These are phyloP conservation scores for Ceratosolen fusciceps DNA, from an alignment of 1,140 invertebrate species.

Conservation along the genomic window DNA sequence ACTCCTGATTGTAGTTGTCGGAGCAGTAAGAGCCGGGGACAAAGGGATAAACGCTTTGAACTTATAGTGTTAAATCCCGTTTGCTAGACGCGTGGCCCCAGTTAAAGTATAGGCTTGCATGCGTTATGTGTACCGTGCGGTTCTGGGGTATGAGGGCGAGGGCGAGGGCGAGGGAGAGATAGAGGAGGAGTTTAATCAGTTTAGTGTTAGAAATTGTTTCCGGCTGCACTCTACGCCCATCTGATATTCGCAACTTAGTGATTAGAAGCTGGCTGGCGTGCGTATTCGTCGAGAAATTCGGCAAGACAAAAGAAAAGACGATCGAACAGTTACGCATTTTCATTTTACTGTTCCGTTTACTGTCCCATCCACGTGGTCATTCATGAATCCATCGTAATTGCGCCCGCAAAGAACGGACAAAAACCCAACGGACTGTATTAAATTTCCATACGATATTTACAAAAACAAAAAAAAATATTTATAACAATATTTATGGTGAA, in stretches of 20 bases:
- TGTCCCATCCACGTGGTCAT: too few relatives aligned
- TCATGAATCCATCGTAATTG: too few relatives aligned
- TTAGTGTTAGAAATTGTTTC: conserved; percentile 27
- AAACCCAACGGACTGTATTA: too few relatives aligned
- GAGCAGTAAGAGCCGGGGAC: neutral
- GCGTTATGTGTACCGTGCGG: neutral
- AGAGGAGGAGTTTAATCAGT: conserved; percentile 49
- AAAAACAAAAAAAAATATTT: too few relatives aligned
- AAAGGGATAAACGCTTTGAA: conserved; percentile 11
- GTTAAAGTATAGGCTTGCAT: conserved; percentile 32
- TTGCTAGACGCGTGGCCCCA: neutral
- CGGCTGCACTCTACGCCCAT: neutral
- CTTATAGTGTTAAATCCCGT: conserved; percentile 8
- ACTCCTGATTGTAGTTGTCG: conserved; percentile 13
- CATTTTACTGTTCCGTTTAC: too few relatives aligned
- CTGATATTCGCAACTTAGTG: conserved; percentile 7
- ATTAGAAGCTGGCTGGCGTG: neutral
- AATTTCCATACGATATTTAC: too few relatives aligned
- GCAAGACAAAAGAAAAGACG: too few relatives aligned
- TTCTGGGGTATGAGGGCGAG: too few relatives aligned
- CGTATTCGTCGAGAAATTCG: neutral
- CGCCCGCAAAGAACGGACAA: too few relatives aligned
- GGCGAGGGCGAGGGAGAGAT: too few relatives aligned
- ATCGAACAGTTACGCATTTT: too few relatives aligned
- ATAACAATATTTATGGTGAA: neutral